phyloP scores from a whole-genome alignment of 2,888 invertebrate species.

The Lepidocyrtoides sp. region DNA sequence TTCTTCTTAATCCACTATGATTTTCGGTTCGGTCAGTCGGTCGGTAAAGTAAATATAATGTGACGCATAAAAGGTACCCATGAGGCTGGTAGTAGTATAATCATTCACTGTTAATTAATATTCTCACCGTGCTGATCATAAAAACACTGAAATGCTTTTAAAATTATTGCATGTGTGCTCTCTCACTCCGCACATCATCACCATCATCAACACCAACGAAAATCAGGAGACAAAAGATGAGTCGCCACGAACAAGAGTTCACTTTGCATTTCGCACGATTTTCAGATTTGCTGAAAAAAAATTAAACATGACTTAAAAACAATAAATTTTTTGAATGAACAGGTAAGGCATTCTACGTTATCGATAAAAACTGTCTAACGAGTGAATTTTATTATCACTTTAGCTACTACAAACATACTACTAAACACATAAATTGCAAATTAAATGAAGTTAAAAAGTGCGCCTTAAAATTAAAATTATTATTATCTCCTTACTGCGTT shows the following conservation, averaged over 20 bases:
- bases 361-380: neutral
- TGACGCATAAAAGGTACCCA: neutral
- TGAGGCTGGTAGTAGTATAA: neutral
- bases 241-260: neutral
- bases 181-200: too few relatives aligned
- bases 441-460: too few relatives aligned
- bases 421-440: too few relatives aligned
- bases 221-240: neutral
- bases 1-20: too few relatives aligned
- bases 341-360: neutral
- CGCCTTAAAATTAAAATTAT: neutral
- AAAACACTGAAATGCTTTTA: constrained; percentile 48
- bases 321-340: neutral
- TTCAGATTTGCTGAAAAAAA: neutral
- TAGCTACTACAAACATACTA: too few relatives aligned
- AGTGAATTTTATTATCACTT: neutral
- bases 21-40: neutral
- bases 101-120: neutral
- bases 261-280: neutral
- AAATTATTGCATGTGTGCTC: neutral
- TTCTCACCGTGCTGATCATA: neutral
- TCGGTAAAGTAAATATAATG: neutral
- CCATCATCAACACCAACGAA: neutral
- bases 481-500: neutral
- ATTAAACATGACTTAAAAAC: neutral